Percentiles rank a stretch among this genome's conserved stretches.
phyloP scores from a whole-genome alignment of 2,888 invertebrate genomes.

The Noctua pronuba region DNA sequence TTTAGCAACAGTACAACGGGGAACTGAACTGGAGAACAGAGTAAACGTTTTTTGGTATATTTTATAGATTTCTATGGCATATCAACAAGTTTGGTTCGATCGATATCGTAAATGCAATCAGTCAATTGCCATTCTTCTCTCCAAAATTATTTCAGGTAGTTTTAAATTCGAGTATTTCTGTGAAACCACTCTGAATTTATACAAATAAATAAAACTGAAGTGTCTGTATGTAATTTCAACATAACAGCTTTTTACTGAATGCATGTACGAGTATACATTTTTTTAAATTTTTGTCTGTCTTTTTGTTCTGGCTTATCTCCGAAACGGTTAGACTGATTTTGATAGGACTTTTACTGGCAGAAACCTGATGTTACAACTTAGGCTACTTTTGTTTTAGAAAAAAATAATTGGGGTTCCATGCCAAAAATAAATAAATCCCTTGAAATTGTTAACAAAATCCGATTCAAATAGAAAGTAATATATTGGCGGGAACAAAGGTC shows the following conservation, averaged over 20 bases:
- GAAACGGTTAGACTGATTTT: background rate
- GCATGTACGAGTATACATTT: no score
- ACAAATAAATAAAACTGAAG: background rate
- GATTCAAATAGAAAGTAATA: background rate
- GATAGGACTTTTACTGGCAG: no score
- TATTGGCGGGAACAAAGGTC: background rate
- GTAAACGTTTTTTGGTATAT: background rate
- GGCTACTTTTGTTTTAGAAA: background rate
- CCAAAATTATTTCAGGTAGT: background rate
- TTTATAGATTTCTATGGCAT: background rate
- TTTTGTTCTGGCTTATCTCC: background rate
- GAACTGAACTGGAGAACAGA: background rate
- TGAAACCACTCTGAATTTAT: background rate
- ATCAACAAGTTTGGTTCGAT: background rate
- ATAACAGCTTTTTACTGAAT: background rate
- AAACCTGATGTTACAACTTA: background rate
- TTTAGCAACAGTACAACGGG: background rate
- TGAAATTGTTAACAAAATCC: background rate
- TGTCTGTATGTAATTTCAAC: background rate
- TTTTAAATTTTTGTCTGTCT: background rate
- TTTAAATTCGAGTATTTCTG: background rate
- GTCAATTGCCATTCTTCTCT: background rate
- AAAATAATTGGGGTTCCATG: background rate
- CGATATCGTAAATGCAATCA: background rate
- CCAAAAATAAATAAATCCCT: background rate